Percentiles rank a stretch among this genome's conserved stretches.
Conservation (phyloP, 2,888 invertebrate species). For the Chloroclystis v-ata region DNA sequence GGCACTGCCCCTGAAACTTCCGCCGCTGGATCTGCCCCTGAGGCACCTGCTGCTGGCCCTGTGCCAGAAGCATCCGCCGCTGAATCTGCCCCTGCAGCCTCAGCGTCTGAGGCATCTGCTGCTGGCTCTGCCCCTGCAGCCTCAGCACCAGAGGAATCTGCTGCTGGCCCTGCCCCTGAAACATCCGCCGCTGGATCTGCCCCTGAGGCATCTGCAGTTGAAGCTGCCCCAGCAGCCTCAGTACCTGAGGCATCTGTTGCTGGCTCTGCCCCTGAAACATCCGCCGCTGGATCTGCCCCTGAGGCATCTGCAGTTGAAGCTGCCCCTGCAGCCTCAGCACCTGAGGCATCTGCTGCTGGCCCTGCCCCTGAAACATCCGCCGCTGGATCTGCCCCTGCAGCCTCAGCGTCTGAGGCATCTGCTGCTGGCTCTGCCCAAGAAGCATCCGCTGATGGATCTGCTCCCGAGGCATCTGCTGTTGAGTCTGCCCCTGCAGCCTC, state of each 20-base stretch:
- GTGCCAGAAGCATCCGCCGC: too few species aligned
- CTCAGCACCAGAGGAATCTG: too few species aligned
- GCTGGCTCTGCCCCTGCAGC: slow-evolving; percentile 9
- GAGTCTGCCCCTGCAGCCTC: not conserved
- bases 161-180: slow-evolving; percentile 13
- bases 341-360: not conserved
- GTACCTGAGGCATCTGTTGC: not conserved
- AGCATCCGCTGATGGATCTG: not conserved
- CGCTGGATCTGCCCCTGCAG: not conserved
- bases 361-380: not conserved
- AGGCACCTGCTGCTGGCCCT: slow-evolving; percentile 4
- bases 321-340: not conserved
- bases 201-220: slow-evolving; percentile 2
- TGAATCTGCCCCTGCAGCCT: too few species aligned
- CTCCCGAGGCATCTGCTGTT: slow-evolving; percentile 1
- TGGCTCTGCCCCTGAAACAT: slow-evolving; percentile 41
- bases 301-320: too few species aligned
- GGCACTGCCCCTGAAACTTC: slow-evolving; percentile 1
- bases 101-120: slow-evolving; percentile 13
- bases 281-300: too few species aligned
- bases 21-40: not conserved
- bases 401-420: not conserved
- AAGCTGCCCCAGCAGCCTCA: not conserved
- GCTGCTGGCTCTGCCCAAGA: slow-evolving; percentile 2
- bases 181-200: slow-evolving; percentile 41